These are phyloP conservation scores for Ceratoteleas bidentatus DNA, from an alignment of 1,140 invertebrate species.

Conservation along the genomic window DNA sequence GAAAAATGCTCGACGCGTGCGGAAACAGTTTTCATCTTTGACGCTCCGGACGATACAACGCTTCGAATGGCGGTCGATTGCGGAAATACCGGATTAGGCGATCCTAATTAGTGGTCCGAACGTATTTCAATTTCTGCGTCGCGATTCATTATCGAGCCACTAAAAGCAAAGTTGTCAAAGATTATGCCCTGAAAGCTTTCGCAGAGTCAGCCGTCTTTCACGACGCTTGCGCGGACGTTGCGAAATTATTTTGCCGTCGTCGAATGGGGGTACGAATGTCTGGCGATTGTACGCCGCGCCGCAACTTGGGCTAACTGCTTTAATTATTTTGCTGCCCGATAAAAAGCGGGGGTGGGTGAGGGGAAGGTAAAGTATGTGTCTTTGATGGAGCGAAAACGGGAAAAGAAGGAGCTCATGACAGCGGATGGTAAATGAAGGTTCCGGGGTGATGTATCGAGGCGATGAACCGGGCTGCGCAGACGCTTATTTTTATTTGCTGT, in stretches of 20 bases:
- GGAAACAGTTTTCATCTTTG: no score
- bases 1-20: no score
- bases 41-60: no score
- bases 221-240: conserved; percentile 11
- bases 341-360: no score
- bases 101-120: conserved; percentile 35
- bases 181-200: conserved; percentile 46
- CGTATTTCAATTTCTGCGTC: conserved; percentile 27
- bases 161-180: conserved; percentile 55
- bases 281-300: conserved; percentile 13
- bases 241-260: conserved; percentile 19
- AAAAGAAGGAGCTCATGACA: no score
- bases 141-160: conserved; percentile 39
- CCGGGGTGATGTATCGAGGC: no score
- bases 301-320: no score
- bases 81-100: conserved; percentile 32
- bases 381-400: no score
- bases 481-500: conserved; percentile 47
- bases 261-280: conserved; percentile 3
- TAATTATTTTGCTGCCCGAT: no score
- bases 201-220: conserved; percentile 37
- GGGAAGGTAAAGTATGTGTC: no score
- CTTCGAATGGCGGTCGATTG: no score
- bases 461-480: conserved; percentile 11
- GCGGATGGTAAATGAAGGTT: no score